Percentiles rank a stretch among this genome's conserved stretches.
Conservation (phyloP, 1,140 invertebrate species). For the Listronotus oregonensis region DNA sequence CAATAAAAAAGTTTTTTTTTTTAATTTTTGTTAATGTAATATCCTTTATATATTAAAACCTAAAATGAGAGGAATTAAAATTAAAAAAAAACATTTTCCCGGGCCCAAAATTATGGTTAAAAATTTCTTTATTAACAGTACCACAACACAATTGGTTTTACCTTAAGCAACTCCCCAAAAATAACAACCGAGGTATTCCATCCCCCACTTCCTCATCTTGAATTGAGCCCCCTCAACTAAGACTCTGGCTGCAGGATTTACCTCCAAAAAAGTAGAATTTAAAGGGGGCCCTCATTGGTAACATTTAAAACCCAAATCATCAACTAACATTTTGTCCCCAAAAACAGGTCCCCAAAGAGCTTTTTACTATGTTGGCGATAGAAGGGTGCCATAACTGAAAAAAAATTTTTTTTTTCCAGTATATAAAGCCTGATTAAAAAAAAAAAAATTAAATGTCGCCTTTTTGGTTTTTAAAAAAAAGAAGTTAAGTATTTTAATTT, state of each 20-base stretch:
- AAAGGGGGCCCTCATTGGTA: conserved; percentile 99
- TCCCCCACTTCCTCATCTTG: conserved; percentile 99
- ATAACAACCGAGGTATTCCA: conserved; percentile 97
- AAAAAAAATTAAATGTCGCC: not conserved
- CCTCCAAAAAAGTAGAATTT: conserved; percentile 88
- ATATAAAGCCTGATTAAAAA: not conserved
- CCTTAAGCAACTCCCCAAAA: conserved; percentile 69
- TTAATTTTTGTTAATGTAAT: too few species aligned
- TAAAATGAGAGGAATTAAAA: too few species aligned
- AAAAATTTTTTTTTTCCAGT: conserved; percentile 35
- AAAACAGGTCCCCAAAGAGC: conserved; percentile 97
- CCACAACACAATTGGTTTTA: too few species aligned
- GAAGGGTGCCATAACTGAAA: conserved; percentile 92
- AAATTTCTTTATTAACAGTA: too few species aligned
- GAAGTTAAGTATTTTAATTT: not conserved
- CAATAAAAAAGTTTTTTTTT: too few species aligned
- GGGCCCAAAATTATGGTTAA: too few species aligned
- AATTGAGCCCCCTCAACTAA: conserved; percentile 95
- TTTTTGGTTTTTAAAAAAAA: not conserved
- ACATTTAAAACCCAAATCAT: conserved; percentile 99
- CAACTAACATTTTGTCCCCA: conserved; percentile 99
- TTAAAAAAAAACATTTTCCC: too few species aligned
- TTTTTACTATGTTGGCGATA: conserved; percentile 99
- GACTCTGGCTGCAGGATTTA: conserved; percentile 97
- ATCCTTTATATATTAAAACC: too few species aligned